phyloP scores from a whole-genome alignment of 2,797 vertebrate species.

The Setipinna tenuifilis region DNA sequence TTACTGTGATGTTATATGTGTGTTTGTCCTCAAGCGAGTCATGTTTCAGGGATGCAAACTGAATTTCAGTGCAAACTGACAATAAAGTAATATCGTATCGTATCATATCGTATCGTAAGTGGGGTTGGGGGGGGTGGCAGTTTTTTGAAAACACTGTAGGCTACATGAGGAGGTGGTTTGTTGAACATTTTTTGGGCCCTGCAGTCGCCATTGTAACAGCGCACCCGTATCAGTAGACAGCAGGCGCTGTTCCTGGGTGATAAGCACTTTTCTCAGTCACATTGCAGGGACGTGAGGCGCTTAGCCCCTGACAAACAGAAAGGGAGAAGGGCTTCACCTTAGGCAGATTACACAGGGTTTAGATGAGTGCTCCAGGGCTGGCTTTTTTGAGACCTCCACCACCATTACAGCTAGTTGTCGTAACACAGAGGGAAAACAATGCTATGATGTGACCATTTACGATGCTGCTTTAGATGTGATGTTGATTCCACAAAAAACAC shows the following conservation, averaged over 20 bases:
- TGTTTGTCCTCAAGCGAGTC: too few relatives aligned
- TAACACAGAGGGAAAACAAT: neutral
- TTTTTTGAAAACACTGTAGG: neutral
- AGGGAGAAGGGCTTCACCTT: conserved; percentile 16
- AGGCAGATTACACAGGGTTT: neutral
- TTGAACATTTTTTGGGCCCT: neutral
- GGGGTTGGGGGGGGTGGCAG: too few relatives aligned
- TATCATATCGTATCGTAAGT: neutral
- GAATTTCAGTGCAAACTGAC: too few relatives aligned
- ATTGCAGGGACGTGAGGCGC: neutral
- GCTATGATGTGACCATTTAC: neutral
- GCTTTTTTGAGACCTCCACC: neutral
- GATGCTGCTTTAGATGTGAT: neutral
- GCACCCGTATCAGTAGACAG: neutral
- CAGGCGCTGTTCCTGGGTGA: neutral
- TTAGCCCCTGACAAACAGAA: neutral
- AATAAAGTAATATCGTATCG: too few relatives aligned
- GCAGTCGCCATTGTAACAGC: neutral
- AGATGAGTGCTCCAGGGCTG: neutral
- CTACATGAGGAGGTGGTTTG: neutral
- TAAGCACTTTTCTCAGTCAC: conserved; percentile 3
- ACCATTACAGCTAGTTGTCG: neutral
- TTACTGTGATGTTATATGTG: too few relatives aligned
- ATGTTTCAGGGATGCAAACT: too few relatives aligned
- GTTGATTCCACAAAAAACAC: neutral